A percentile compares a stretch with the other conserved stretches of the same genome.
phyloP scores from a whole-genome alignment of 2,888 invertebrate genomes.

The Cabera pusaria region DNA sequence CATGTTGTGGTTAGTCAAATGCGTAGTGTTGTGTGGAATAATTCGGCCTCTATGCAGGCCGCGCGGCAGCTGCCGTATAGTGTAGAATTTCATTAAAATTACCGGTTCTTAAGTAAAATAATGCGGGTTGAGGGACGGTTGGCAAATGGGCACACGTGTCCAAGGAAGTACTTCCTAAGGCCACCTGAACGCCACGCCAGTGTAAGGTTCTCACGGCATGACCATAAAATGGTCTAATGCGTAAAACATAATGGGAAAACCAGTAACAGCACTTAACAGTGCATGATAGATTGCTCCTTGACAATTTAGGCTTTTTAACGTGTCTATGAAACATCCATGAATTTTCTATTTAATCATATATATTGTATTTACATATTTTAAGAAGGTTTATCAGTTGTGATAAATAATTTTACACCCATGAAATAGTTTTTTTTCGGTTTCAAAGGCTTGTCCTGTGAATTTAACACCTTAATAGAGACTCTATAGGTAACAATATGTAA shows the following conservation, averaged over 20 bases:
- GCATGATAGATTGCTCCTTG: constrained; percentile 30
- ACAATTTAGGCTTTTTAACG: too few species aligned
- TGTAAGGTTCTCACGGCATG: constrained; percentile 69
- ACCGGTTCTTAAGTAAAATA: constrained; percentile 69
- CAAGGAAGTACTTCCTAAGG: constrained; percentile 60
- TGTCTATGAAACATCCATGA: too few species aligned
- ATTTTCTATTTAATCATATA: too few species aligned
- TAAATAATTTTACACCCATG: too few species aligned
- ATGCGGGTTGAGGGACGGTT: constrained; percentile 72
- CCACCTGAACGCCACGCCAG: constrained; percentile 59
- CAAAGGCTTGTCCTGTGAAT: too few species aligned
- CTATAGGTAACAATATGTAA: too few species aligned
- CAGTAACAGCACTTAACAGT: constrained; percentile 59
- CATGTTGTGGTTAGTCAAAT: constrained; percentile 30
- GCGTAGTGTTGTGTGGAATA: constrained; percentile 49
- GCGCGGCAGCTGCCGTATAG: constrained; percentile 71
- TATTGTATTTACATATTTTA: too few species aligned
- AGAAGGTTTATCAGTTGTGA: too few species aligned
- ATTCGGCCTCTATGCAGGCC: constrained; percentile 53
- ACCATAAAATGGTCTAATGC: constrained; percentile 55
- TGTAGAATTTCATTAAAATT: constrained; percentile 77
- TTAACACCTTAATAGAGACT: too few species aligned
- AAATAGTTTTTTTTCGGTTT: too few species aligned
- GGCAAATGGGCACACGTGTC: constrained; percentile 66
- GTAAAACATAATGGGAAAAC: constrained; percentile 60